Percentiles rank a stretch among this genome's conserved stretches.
These are phyloP conservation scores for Apostichopus californicus DNA, from an alignment of 35 echinoderm and acorn worm genomes.

Conservation along the genomic window DNA sequence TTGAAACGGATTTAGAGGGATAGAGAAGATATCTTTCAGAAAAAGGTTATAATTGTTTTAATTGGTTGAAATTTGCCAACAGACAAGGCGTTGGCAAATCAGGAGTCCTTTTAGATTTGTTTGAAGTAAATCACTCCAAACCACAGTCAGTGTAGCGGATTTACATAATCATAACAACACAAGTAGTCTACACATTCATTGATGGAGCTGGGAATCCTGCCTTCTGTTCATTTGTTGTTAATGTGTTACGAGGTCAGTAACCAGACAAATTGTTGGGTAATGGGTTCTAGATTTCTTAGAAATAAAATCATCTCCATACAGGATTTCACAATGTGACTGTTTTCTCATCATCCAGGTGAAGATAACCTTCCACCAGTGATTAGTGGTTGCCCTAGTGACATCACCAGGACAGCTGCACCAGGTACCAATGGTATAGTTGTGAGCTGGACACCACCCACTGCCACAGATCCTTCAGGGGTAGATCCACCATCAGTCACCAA, in stretches of 20 bases:
- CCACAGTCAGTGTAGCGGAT: too few relatives aligned
- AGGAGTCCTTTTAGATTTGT: too few relatives aligned
- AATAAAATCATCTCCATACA: too few relatives aligned
- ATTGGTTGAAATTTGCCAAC: too few relatives aligned
- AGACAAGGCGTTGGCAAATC: too few relatives aligned
- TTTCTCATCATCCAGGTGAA: background rate
- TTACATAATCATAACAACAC: background rate
- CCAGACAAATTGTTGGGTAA: too few relatives aligned
- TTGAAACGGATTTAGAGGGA: too few relatives aligned
- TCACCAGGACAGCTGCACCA: background rate
- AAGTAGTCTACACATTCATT: conserved; percentile 23
- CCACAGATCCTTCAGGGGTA: conserved; percentile 33
- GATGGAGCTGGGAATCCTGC: conserved; percentile 15
- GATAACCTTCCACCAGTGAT: background rate
- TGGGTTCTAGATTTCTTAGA: too few relatives aligned
- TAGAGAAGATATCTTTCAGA: too few relatives aligned
- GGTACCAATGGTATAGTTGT: background rate
- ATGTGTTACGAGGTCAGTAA: background rate
- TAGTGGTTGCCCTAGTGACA: background rate
- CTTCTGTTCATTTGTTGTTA: conserved; percentile 14
- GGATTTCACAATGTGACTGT: too few relatives aligned
- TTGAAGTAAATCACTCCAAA: too few relatives aligned
- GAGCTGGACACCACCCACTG: conserved; percentile 33
- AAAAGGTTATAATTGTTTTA: too few relatives aligned
- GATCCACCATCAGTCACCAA: background rate